Conservation (phyloP, 2,113 vertebrate species). For the Amia ocellicauda region DNA sequence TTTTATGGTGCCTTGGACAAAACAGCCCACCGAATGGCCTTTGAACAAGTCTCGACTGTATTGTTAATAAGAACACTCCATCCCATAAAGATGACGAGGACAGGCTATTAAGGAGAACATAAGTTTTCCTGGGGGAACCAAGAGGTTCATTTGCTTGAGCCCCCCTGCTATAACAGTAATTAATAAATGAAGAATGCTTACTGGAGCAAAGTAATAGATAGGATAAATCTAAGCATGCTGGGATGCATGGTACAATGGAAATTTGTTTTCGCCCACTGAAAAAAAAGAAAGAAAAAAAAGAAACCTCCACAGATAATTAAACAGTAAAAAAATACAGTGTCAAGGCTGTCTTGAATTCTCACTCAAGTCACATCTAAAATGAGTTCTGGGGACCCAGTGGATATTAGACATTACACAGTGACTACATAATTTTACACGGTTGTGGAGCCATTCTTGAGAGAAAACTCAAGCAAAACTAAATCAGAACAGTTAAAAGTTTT, state of each 20-base stretch:
- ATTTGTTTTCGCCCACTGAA: constrained; percentile 15
- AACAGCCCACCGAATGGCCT: constrained; percentile 49
- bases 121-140: constrained; percentile 39
- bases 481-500: too few species aligned
- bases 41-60: constrained; percentile 46
- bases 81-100: constrained; percentile 38
- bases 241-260: constrained; percentile 9
- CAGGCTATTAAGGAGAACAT: constrained; percentile 46
- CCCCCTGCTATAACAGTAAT: constrained; percentile 1
- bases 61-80: constrained; percentile 54
- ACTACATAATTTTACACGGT: too few species aligned
- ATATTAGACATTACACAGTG: too few species aligned
- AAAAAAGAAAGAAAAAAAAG: constrained; percentile 6
- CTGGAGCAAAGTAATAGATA: constrained; percentile 15
- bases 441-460: too few species aligned
- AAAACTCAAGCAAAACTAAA: too few species aligned
- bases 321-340: background rate
- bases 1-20: constrained; percentile 40
- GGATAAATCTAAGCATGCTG: constrained; percentile 13
- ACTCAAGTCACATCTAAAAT: too few species aligned
- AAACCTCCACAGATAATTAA: background rate
- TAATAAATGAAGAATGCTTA: constrained; percentile 24
- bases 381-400: too few species aligned
- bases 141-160: constrained; percentile 29
- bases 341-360: too few species aligned